Evolutionary conservation across 2,113 vertebrate species (phyloP).

Genomic region (Lagopus muta): DNA sequence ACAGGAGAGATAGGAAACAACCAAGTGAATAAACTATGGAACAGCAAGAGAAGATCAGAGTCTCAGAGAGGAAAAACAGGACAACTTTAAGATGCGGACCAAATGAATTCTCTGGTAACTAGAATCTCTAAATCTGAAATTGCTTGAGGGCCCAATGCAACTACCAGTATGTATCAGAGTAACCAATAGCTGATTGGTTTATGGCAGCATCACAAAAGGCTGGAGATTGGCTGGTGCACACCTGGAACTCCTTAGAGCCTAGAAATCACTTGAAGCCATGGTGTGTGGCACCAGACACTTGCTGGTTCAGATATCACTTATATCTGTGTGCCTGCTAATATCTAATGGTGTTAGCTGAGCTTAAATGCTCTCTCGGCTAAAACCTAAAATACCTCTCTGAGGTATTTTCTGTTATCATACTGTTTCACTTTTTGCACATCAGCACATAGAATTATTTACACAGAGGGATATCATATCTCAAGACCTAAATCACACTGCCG

Average conservation of each 20-base stretch:
- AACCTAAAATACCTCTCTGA: not conserved
- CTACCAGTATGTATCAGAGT: not conserved
- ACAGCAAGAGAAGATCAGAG: not conserved
- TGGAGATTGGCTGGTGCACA: not conserved
- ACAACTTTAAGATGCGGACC: not conserved
- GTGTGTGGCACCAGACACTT: not conserved
- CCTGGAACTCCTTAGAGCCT: not conserved
- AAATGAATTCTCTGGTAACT: not conserved
- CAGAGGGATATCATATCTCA: not conserved
- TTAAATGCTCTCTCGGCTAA: not conserved
- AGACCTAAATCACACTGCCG: not conserved
- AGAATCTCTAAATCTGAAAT: not conserved
- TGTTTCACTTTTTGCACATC: not conserved
- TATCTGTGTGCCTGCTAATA: not conserved
- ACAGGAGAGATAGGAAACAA: not conserved
- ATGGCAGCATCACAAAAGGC: not conserved
- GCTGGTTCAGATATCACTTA: not conserved
- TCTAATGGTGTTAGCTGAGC: not conserved
- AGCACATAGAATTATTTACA: not conserved
- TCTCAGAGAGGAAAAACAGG: not conserved
- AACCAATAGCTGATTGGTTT: not conserved
- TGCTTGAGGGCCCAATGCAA: not conserved
- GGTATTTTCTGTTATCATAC: conserved; percentile 2
- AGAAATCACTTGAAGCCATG: not conserved
- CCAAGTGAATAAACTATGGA: not conserved